Evolutionary conservation across 2,888 invertebrate species (phyloP), one percentile per base, ranked within the genome.

Genomic region (Rutpela maculata): DNA sequence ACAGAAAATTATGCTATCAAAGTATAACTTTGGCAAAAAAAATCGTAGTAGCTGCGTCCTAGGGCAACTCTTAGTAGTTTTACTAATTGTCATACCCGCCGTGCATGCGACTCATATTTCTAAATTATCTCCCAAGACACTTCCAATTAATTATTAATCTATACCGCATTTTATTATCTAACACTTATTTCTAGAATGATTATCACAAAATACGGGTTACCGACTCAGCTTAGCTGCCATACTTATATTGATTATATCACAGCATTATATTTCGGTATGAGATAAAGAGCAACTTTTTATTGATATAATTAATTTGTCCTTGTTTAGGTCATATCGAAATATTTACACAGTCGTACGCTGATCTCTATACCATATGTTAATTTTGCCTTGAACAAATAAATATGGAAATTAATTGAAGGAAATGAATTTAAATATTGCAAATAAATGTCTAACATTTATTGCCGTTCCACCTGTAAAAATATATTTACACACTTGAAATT

Each of bases 231-330:
- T 35, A n/a, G 15, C 50, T 17, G 50, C n/a, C n/a, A 50, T 50
- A n/a, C n/a, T n/a, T n/a, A 50, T 50, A 50, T 50, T 50, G 50
- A 50, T 50, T 50, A 50, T 50, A 50, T 50, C n/a, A 50, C n/a
- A n/a, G n/a, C 7, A 50, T 43, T 15, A 38, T 50, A 50, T 17
- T 43, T 43, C 43, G 43, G 43, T 43, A 43, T 5, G 50, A 50
- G 50, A 50, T 50, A 50, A 43, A 50, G 50, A 50, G n/a, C 0
- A n/a, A n/a, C n/a, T n/a, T 65, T 65, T 43, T 18, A 43, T 65
- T 43, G 31, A 63, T 35, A 43, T 19, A 65, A 65, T 65, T 18
- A 43, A 17, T 65, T 65, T 43, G 65, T 65, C 65, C 65, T 65
- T 65, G 65, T 43, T 12, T 43, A 43, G 65, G 38, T 43, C 38